Base-by-base conservation (phyloP, 1,140 invertebrate genomes). In the Leguminivora glycinivorella region DNA sequence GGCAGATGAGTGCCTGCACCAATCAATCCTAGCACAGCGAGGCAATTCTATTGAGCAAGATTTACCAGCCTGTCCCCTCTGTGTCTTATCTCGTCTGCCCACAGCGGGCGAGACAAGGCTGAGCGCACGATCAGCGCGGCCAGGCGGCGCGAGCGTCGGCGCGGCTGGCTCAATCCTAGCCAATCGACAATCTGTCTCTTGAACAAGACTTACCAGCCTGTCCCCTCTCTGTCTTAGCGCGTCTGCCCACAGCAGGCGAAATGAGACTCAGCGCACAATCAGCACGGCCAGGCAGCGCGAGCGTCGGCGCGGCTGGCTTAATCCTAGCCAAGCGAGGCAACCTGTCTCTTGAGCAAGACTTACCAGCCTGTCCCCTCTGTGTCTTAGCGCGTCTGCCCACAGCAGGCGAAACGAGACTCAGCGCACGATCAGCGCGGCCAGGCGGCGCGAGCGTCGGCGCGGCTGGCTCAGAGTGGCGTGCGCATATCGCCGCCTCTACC, bases 1-100 rank as follows among this genome's bases (percentile, higher is more conserved):
- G n/a, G 29, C 29, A 31, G 0, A 31, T 31, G 29, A 4, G n/a
- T 7, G 29, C 29, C 29, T 1, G 0, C 29, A 31, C 29, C 29
- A 31, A 5, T 1, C 29, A 31, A 31, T 31, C 29, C 29, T 31
- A 5, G 29, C 4, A 4, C 5, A 5, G 29, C 29, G 29, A 31
- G 29, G 29, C 29, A 31, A 31, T 7, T 40, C 9, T 40, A 2
- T 12, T 12, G 1, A 40, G 1, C 9, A 40, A 2, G 10, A 38
- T 95, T 95, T 79, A 96, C 96, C 95, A 77, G 95, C 93, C 34
- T 94, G 92, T 67, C 95, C 94, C 78, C 95, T 91, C 72, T 95
- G 94, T 31, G 94, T 94, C 84, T 96, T 96, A 72, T 95, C 93
- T 70, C 95, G 89, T 52, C 95, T 91, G 5, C 95, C 95, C 6